phyloP scores from a whole-genome alignment of 23 tunicate genomes.

The Oikopleura vanhoeffeni region DNA sequence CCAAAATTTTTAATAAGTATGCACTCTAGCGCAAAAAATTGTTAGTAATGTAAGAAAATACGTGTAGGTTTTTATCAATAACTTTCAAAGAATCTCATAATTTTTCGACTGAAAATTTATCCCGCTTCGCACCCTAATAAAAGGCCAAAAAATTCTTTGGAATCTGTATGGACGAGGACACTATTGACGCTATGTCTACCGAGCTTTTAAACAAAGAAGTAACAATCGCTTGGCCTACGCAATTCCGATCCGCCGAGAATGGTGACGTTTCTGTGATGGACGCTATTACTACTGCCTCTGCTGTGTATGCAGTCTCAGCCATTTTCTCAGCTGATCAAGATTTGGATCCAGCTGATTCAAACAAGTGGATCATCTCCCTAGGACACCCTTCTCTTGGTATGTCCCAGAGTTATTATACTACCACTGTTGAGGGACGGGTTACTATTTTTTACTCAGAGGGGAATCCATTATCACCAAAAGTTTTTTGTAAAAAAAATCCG shows the following conservation, averaged over 20 bases:
- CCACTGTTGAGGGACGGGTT: background rate
- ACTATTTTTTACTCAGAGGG: too few relatives aligned
- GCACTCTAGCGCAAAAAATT: too few relatives aligned
- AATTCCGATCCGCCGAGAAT: background rate
- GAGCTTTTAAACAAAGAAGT: background rate
- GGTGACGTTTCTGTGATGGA: background rate
- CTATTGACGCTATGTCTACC: background rate
- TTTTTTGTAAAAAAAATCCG: too few relatives aligned
- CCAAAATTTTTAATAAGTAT: too few relatives aligned
- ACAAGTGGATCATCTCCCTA: background rate
- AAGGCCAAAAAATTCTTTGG: background rate
- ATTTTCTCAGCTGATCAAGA: constrained; percentile 8
- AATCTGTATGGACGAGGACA: constrained; percentile 9
- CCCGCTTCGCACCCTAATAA: too few relatives aligned
- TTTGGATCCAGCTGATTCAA: background rate
- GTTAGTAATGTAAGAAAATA: too few relatives aligned
- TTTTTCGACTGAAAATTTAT: too few relatives aligned
- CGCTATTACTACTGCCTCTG: background rate
- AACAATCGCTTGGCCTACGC: background rate
- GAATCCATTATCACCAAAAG: too few relatives aligned
- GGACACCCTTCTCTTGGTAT: constrained; percentile 1
- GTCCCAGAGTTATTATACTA: background rate
- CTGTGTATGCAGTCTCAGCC: background rate
- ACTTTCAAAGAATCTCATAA: too few relatives aligned
- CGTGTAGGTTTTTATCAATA: too few relatives aligned